Evolutionary conservation across 2,888 invertebrate species (phyloP).

Genomic region (Pseudoips prasinana): DNA sequence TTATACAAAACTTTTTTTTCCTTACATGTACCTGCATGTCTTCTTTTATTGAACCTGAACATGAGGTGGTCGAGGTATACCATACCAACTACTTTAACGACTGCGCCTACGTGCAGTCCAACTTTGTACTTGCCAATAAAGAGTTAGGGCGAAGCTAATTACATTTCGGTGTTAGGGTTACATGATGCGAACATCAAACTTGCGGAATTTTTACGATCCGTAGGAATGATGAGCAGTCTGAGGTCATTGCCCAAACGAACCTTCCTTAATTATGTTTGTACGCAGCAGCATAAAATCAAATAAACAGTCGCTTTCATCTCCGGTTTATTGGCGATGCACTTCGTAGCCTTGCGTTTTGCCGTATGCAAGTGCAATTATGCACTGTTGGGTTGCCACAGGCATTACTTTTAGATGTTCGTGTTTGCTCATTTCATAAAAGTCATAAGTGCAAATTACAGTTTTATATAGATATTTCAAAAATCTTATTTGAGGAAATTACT

Average conservation of each 20-base stretch:
- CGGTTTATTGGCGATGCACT: constrained; percentile 73
- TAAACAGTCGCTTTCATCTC: constrained; percentile 77
- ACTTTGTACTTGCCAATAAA: too few species aligned
- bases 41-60: too few species aligned
- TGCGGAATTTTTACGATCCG: constrained; percentile 45
- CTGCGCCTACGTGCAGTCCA: too few species aligned
- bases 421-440: constrained; percentile 57
- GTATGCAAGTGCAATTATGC: constrained; percentile 54
- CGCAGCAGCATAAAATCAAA: constrained; percentile 70
- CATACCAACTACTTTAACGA: too few species aligned
- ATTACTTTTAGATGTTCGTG: constrained; percentile 58
- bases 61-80: too few species aligned
- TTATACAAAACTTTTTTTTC: too few species aligned
- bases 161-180: too few species aligned
- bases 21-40: too few species aligned
- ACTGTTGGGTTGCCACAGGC: constrained; percentile 52
- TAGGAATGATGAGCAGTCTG: constrained; percentile 39
- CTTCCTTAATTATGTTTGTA: constrained; percentile 63
- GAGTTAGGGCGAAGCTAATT: too few species aligned
- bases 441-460: too few species aligned
- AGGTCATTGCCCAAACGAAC: constrained; percentile 57
- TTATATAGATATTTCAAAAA: too few species aligned
- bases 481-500: too few species aligned
- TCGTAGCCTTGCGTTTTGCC: constrained; percentile 69
- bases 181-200: constrained; percentile 35